Base-by-base conservation (phyloP, 2,113 vertebrate genomes). In the Microcebus griseorufus region DNA sequence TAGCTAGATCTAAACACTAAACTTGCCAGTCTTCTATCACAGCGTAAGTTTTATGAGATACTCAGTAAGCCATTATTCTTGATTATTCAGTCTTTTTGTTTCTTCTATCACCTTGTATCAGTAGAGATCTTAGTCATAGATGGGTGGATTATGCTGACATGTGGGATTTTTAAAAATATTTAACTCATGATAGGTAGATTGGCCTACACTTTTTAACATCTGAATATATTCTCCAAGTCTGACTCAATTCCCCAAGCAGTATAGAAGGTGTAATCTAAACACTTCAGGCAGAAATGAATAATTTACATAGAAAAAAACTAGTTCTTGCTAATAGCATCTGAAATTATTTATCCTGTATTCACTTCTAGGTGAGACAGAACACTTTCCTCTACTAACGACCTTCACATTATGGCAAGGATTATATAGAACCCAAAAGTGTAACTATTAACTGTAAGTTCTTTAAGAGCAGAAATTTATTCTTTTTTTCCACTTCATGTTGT, bases 151-250 rank as follows among this genome's bases (percentile, higher is more conserved):
- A 88, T 37, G 29, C 79, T 87, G 89, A 97, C 37, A 90, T 53
- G 22, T 79, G 48, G 29, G 18, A 82, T 76, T 76, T 84, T 96
- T 85, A 85, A 48, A 73, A 88, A 67, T 70, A 95, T 93, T 94
- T 96, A 84, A 93, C 72, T 91, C 95, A 29, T 85, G 64, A 81
- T 86, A 82, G 25, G 18, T 95, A 76, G 96, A 90, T 73, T 90
- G 12, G 39, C 67, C 45, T 81, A 88, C 7, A 90, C 11, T 53
- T 94, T 92, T 84, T 90, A 93, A 89, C 79, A 90, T 58, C 58
- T 89, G 55, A 95, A 78, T 90, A 88, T 81, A 67, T 88, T 37
- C 29, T 78, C 60, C 8, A 73, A 64, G 29, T 90, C 80, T 85
- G 80, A 95, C 67, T 96, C 62, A 70, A 76, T 78, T 88, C 45